Percentiles rank a stretch among this genome's conserved stretches.
Conservation (phyloP, 1,140 invertebrate genomes). For the Pristionchus pacificus region DNA sequence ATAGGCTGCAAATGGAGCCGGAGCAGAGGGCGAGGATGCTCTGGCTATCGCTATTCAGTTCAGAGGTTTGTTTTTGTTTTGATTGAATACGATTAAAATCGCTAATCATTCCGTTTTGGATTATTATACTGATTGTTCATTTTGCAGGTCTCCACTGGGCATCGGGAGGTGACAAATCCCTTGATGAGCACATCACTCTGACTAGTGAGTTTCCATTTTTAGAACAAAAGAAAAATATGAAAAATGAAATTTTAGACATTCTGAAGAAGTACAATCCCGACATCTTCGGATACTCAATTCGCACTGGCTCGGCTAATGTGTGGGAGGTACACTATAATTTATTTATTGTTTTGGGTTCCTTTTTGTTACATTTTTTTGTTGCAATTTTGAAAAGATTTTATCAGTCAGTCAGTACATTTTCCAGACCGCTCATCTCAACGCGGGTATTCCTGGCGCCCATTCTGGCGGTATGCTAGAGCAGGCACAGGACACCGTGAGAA, state of each 20-base stretch:
- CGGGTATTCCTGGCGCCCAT: slow-evolving; percentile 53
- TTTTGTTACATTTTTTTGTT: no score
- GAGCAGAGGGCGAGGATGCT: no score
- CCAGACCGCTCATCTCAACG: slow-evolving; percentile 49
- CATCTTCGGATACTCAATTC: slow-evolving; percentile 56
- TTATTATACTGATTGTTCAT: no score
- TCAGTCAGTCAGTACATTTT: background rate
- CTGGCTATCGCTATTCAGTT: no score
- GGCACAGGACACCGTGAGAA: slow-evolving; percentile 52
- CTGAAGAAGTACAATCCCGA: slow-evolving; percentile 57
- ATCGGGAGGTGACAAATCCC: slow-evolving; percentile 71
- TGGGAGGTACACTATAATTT: slow-evolving; percentile 26
- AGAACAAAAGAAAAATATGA: slow-evolving; percentile 43
- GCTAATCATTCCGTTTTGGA: slow-evolving; percentile 59
- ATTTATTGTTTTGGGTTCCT: no score
- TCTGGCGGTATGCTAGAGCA: slow-evolving; percentile 57
- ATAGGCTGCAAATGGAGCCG: no score
- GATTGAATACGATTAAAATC: background rate
- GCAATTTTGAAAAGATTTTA: background rate
- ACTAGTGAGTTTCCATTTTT: slow-evolving; percentile 63
- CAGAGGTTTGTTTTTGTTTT: no score
- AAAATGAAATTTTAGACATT: slow-evolving; percentile 53
- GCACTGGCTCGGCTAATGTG: slow-evolving; percentile 41
- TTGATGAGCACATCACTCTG: slow-evolving; percentile 72
- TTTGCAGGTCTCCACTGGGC: slow-evolving; percentile 75